Conservation (phyloP, 1,140 invertebrate species). For the Trachymyrmex cornetzi region DNA sequence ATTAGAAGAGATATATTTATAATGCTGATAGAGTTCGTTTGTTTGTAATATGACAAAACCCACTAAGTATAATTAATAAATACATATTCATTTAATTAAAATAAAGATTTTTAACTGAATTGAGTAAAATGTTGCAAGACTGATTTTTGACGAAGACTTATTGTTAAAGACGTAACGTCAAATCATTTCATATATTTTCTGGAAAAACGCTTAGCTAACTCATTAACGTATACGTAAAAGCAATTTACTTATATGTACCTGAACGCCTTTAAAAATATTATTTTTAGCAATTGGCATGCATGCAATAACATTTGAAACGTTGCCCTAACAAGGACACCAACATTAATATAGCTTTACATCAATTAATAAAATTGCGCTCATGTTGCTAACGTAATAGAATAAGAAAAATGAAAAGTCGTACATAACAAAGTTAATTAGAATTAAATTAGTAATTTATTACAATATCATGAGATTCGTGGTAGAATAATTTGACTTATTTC, state of each 20-base stretch:
- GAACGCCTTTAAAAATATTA: conserved; percentile 26
- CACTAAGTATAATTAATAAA: neutral
- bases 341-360: neutral
- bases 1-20: neutral
- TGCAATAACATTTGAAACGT: conserved; percentile 43
- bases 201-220: conserved; percentile 3
- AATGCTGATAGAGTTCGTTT: neutral
- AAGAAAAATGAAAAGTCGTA: too few relatives aligned
- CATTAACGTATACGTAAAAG: neutral
- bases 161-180: neutral
- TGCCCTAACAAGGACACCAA: conserved; percentile 15
- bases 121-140: neutral
- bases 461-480: too few relatives aligned
- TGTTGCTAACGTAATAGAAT: too few relatives aligned
- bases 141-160: conserved; percentile 1
- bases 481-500: too few relatives aligned
- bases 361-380: too few relatives aligned
- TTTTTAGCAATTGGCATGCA: conserved; percentile 51
- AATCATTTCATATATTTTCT: neutral
- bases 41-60: neutral
- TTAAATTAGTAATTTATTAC: too few relatives aligned
- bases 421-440: too few relatives aligned
- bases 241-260: conserved; percentile 6
- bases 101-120: neutral
- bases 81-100: neutral